Base-by-base conservation (phyloP, 2,113 vertebrate genomes). In the Callocephalon fimbriatum region DNA sequence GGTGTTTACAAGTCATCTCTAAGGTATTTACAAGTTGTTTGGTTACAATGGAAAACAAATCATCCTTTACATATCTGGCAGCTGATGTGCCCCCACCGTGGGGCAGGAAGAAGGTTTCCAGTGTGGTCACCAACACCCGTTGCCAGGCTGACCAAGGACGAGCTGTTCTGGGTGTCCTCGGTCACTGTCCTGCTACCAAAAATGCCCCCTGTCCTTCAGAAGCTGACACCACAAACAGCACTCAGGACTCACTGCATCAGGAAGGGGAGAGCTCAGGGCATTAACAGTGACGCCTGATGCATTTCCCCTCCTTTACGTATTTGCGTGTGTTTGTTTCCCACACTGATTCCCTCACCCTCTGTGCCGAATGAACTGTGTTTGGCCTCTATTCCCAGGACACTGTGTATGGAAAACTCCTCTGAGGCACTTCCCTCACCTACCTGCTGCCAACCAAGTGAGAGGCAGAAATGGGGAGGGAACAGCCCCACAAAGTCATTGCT, bases 121-220 rank as follows among this genome's bases (percentile, higher is more conserved):
- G 65, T 5, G 56, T 2, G 77, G 65, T 50, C 9, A 15, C 35
- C 74, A 63, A 78, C n/a, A 76, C 51, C 23, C 3, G 0, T 71
- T 81, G 63, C 68, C 77, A 81, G 90, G 59, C 26, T 54, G 65
- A 71, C 56, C 84, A 90, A 95, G 90, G 81, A 94, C 74, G 65
- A 90, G 32, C 66, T 93, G 74, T 45, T 68, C 37, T 35, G 40
- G 10, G 59, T 50, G 66, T 42, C 85, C 76, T 74, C 47, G 58
- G 71, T 44, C 9, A 18, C 82, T 38, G 35, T 58, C 50, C 38
- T 2, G 5, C n/a, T 85, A 87, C 93, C 77, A 94, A 96, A 97
- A 96, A 82, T 90, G 85, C 44, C 85, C 82, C 74, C 85, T 88
- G 78, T 88, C 77, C 74, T 78, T 71, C 74, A 90, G 48, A 77